phyloP scores from a whole-genome alignment of 1,140 invertebrate genomes.

The Anoplolepis gracilipes region DNA sequence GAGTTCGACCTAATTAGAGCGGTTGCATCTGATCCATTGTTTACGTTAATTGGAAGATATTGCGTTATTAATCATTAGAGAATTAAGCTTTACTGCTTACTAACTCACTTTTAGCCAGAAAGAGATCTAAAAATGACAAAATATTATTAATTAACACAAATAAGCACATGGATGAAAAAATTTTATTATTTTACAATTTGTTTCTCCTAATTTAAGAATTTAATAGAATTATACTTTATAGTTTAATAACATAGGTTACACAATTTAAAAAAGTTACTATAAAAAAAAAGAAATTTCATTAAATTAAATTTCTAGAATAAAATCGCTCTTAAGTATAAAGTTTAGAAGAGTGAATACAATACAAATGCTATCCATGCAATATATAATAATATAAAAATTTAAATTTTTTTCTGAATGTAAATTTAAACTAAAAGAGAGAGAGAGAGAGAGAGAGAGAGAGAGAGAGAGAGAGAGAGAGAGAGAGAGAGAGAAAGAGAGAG shows the following conservation, averaged over 20 bases:
- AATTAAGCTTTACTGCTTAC: not conserved
- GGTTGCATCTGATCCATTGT: not conserved
- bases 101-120: not conserved
- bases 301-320: not conserved
- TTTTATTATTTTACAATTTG: not conserved
- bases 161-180: not conserved
- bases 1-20: constrained; percentile 69
- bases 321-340: not conserved
- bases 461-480: too few species aligned
- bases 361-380: not conserved
- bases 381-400: not conserved
- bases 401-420: not conserved
- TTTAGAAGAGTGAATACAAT: not conserved
- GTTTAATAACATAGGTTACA: not conserved
- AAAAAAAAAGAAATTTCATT: not conserved
- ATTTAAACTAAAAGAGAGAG: not conserved
- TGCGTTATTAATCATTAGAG: constrained; percentile 1
- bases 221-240: not conserved
- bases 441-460: too few species aligned
- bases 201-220: not conserved
- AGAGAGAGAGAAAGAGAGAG: too few species aligned
- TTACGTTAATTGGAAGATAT: not conserved
- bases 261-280: not conserved
- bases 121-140: not conserved
- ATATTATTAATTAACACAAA: not conserved